These are phyloP conservation scores for Otis tarda DNA, from an alignment of 2,113 vertebrate species.

Conservation along the genomic window DNA sequence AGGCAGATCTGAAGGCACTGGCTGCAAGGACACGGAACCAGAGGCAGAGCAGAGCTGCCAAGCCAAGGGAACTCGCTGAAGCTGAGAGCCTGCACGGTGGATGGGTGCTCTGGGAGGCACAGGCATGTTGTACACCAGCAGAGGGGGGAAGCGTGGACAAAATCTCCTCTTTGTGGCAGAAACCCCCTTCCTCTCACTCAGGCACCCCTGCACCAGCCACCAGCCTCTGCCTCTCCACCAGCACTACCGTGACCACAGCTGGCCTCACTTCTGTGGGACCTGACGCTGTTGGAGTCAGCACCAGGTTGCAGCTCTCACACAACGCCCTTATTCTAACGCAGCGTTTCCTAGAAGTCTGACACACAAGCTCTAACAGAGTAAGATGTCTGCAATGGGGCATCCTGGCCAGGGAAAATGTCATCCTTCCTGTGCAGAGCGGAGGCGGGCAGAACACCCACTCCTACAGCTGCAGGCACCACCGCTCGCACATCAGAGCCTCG, in stretches of 20 bases:
- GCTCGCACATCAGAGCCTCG: neutral
- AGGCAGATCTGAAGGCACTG: neutral
- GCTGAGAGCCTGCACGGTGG: neutral
- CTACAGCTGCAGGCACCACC: neutral
- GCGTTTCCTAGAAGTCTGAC: neutral
- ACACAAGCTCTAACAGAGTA: neutral
- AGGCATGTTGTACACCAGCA: fast-evolving
- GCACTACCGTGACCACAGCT: fast-evolving
- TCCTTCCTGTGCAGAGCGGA: neutral
- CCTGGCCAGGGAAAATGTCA: neutral
- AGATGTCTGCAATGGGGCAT: neutral
- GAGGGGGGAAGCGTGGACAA: neutral
- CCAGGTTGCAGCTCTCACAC: neutral
- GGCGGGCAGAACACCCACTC: neutral
- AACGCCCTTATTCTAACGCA: neutral
- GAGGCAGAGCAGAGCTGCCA: neutral
- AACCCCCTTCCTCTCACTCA: neutral
- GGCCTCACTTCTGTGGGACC: neutral
- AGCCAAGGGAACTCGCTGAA: neutral
- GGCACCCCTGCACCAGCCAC: neutral
- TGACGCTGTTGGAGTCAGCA: fast-evolving
- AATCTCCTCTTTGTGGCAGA: neutral
- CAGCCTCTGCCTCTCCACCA: neutral
- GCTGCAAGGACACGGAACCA: neutral
- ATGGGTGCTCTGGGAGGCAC: neutral